Percentiles rank a stretch among this genome's conserved stretches.
Evolutionary conservation across 2,797 vertebrate genomes (phyloP).

Genomic region (Hipposideros larvatus): DNA sequence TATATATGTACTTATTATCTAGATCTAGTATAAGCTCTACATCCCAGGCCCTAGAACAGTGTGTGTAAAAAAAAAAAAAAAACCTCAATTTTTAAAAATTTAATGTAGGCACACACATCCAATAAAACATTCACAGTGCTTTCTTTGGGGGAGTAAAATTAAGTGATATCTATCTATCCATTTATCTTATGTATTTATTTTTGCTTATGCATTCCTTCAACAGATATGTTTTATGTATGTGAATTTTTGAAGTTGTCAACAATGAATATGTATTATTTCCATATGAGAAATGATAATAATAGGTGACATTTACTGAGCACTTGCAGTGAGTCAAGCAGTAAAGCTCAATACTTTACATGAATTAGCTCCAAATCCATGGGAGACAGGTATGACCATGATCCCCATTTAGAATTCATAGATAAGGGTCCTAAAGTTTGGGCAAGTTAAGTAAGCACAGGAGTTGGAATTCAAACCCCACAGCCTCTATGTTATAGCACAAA

Average conservation of each 20-base stretch:
- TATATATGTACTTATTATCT: not conserved
- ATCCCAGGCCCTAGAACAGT: not conserved
- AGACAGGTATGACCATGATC: not conserved
- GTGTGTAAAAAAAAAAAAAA: not conserved
- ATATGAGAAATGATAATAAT: not conserved
- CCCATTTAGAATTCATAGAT: not conserved
- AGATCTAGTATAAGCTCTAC: not conserved
- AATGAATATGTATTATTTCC: conserved; percentile 43
- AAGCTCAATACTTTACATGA: conserved; percentile 9
- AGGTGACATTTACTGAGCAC: conserved; percentile 15
- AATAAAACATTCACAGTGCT: not conserved
- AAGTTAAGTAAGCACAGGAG: not conserved
- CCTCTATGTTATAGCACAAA: not conserved
- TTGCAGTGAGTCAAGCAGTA: not conserved
- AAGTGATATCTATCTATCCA: not conserved
- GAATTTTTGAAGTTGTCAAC: conserved; percentile 3
- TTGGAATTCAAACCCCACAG: not conserved
- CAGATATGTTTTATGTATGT: not conserved
- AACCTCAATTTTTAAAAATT: not conserved
- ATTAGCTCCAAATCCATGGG: not conserved
- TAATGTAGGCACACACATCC: not conserved
- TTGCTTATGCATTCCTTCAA: conserved; percentile 31
- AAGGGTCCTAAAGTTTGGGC: not conserved
- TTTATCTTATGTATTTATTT: conserved; percentile 13
- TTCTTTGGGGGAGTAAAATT: not conserved